Base-by-base conservation (phyloP, 2,888 invertebrate genomes). In the Argyra leucocephala region DNA sequence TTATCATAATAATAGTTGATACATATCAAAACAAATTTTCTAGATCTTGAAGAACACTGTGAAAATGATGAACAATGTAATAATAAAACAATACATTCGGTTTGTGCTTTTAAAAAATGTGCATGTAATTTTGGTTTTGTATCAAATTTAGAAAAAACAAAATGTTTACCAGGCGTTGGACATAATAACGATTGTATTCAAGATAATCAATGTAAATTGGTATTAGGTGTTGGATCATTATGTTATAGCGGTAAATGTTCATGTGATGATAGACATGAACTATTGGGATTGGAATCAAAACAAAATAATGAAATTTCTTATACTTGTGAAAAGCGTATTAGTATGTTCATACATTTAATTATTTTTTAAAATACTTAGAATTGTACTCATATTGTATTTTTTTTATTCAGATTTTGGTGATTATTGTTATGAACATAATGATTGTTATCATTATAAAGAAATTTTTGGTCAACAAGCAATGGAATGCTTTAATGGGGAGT, bases 401-500 rank as follows among this genome's bases (percentile, higher is more conserved):
- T 59, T 26, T 58, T 37, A 22, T 61, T 37, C 22, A 70, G 70
- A 66, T 57, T 67, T 67, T 62, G 75, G 73, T 3, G 67, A 71
- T 37, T 74, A 73, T 60, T 75, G 75, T 57, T 71, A 67, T 3
- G 67, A 66, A 24, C 62, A 72, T 37, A 67, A 63, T 12, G 73
- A 74, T 63, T 75, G 75, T 18, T 70, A 73, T 59, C 70, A 71
- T n/a, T 69, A 64, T 15, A 70, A 71, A 23, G 48, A 69, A 18
- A 23, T 66, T 6, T 65, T 67, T 36, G 31, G 63, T 22, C 66
- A 72, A 6, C 72, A 73, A 36, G 66, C 70, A 6, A 70, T 74
- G 74, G 64, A 68, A 26, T 75, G 75, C 63, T 59, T 62, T 63
- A 69, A 70, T 23, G 72, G 72, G 21, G 74, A 75, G 68, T 75